phyloP scores from a whole-genome alignment of 2,113 vertebrate genomes.

The Nesogale talazaci region DNA sequence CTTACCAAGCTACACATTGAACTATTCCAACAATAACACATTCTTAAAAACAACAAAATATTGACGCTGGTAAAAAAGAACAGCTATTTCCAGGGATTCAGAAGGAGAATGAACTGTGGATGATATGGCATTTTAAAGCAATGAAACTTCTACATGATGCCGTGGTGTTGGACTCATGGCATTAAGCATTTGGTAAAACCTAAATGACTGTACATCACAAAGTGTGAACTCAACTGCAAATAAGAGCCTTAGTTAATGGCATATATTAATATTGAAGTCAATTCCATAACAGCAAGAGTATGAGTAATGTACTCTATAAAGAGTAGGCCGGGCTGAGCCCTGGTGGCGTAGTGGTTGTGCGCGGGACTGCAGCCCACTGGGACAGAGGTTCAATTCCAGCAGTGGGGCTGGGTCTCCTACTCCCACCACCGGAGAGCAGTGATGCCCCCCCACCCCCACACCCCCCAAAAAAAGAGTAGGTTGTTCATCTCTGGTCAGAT shows the following conservation, averaged over 20 bases:
- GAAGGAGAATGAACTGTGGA: not conserved
- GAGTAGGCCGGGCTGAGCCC: too few species aligned
- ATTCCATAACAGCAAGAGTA: too few species aligned
- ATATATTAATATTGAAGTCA: too few species aligned
- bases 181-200: not conserved
- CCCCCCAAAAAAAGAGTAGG: too few species aligned
- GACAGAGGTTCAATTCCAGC: too few species aligned
- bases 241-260: too few species aligned
- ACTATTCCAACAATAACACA: not conserved
- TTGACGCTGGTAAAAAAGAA: not conserved
- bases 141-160: not conserved
- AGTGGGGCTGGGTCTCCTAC: too few species aligned
- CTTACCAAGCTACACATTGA: not conserved
- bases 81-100: not conserved
- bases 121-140: not conserved
- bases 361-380: too few species aligned
- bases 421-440: too few species aligned
- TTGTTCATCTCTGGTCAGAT: too few species aligned
- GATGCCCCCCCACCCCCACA: too few species aligned
- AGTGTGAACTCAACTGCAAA: not conserved
- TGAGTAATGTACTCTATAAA: not conserved
- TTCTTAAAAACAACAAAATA: not conserved
- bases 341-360: too few species aligned
- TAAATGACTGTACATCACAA: not conserved
- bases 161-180: not conserved